Conservation (phyloP, 2,888 invertebrate genomes). For the Glyphotaelius pellucidus region DNA sequence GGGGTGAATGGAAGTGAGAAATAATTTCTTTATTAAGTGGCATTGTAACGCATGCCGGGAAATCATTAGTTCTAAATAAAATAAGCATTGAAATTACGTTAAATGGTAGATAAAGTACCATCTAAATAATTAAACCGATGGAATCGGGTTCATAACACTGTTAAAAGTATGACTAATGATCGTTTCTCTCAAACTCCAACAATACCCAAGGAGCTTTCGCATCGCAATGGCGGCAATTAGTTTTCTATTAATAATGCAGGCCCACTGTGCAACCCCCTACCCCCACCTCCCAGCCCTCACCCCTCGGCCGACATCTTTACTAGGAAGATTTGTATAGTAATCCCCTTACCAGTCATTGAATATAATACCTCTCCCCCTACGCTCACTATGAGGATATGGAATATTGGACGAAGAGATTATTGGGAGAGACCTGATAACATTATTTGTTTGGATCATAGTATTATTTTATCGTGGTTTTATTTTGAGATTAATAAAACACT, state of each 20-base stretch:
- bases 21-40: no score
- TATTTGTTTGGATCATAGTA: no score
- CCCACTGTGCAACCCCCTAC: not conserved
- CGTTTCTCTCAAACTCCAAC: not conserved
- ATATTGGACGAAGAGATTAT: not conserved
- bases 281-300: not conserved
- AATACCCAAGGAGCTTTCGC: not conserved
- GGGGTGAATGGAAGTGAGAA: no score
- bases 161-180: not conserved
- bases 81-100: no score
- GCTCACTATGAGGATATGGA: not conserved
- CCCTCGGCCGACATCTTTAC: not conserved
- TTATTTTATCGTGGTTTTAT: no score
- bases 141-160: not conserved
- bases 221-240: not conserved
- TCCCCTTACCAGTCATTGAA: not conserved
- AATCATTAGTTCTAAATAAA: no score
- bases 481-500: no score
- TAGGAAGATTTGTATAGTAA: not conserved
- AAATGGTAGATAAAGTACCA: no score
- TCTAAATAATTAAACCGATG: not conserved
- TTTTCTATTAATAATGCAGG: not conserved
- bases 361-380: not conserved
- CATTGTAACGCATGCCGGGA: no score
- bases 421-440: not conserved